These are phyloP conservation scores for Peromyscus nudipes DNA, from an alignment of 2,797 vertebrate genomes.

Conservation along the genomic window DNA sequence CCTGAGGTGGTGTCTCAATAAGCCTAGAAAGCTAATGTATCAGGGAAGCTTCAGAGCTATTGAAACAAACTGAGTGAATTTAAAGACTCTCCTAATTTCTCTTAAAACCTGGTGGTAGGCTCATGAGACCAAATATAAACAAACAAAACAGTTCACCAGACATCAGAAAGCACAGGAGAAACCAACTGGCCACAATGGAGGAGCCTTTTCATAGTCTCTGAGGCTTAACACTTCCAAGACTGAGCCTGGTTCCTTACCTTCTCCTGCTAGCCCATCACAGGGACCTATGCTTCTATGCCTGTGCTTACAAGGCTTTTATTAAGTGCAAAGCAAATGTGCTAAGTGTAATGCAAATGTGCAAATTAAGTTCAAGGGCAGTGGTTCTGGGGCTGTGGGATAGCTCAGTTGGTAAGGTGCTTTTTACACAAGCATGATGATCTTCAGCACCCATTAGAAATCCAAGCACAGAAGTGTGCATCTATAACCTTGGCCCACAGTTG, in stretches of 20 bases:
- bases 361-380: background rate
- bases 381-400: background rate
- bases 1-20: slow-evolving; percentile 40
- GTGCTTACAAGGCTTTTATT: background rate
- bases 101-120: background rate
- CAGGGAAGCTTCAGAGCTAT: background rate
- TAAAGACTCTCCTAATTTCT: background rate
- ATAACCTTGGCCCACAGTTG: background rate
- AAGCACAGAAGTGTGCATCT: background rate
- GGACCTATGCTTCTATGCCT: background rate
- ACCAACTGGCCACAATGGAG: background rate
- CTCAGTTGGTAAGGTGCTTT: background rate
- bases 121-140: background rate
- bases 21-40: slow-evolving; percentile 3
- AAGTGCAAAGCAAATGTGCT: background rate
- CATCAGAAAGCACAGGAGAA: background rate
- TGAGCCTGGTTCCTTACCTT: background rate
- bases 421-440: background rate
- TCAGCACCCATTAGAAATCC: background rate
- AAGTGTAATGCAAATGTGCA: background rate
- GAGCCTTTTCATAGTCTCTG: background rate
- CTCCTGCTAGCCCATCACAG: background rate
- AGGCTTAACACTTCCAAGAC: background rate
- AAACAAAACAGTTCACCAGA: background rate
- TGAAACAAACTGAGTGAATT: background rate